Evolutionary conservation across 1,140 invertebrate genomes (phyloP).

Genomic region (Saccostrea glomerata): DNA sequence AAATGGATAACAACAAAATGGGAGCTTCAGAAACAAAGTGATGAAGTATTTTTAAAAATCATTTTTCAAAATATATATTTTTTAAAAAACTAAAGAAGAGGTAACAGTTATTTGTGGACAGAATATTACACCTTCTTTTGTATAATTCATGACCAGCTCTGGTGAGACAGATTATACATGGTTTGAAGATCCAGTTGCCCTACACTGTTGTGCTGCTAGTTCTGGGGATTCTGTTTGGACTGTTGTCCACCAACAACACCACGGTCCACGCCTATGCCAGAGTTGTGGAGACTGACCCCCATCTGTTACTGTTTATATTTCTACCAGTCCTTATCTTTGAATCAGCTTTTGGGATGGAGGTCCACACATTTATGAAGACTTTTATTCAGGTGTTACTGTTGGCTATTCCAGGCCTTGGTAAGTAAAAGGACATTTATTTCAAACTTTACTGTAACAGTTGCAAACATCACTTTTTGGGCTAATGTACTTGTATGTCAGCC

Average conservation of each 20-base stretch:
- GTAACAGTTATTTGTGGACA: no score
- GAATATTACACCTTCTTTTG: no score
- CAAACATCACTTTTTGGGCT: neutral
- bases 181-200: constrained; percentile 68
- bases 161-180: constrained; percentile 64
- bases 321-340: constrained; percentile 81
- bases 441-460: neutral
- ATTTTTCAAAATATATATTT: no score
- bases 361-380: constrained; percentile 78
- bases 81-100: no score
- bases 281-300: constrained; percentile 74
- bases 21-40: no score
- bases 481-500: neutral
- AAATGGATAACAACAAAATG: no score
- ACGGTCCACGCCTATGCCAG: constrained; percentile 61
- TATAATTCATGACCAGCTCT: constrained; percentile 59
- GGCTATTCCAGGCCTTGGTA: constrained; percentile 76
- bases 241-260: constrained; percentile 55
- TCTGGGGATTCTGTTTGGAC: constrained; percentile 71
- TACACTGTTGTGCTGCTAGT: constrained; percentile 77
- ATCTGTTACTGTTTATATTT: constrained; percentile 79
- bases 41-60: no score
- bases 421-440: constrained; percentile 44
- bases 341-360: constrained; percentile 79
- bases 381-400: constrained; percentile 78